These are phyloP conservation scores for Alcedo quadribrachys DNA, from an alignment of 2,797 vertebrate genomes.

Conservation along the genomic window DNA sequence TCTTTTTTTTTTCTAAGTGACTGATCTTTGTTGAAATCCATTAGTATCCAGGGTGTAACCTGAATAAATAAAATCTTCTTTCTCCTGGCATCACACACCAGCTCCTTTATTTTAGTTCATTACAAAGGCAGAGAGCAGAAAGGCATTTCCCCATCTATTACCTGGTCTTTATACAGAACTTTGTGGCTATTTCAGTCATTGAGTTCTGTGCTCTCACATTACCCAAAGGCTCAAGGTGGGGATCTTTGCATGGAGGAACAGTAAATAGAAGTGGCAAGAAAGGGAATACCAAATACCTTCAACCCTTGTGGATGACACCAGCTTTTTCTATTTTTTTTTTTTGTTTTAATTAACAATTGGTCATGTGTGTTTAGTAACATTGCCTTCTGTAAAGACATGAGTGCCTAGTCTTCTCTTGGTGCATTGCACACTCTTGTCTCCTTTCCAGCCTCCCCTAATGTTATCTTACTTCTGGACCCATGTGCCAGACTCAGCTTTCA, in stretches of 20 bases:
- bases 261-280: not conserved
- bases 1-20: slow-evolving; percentile 2
- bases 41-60: slow-evolving; percentile 39
- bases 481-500: not conserved
- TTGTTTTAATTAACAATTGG: not conserved
- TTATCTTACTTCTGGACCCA: not conserved
- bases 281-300: not conserved
- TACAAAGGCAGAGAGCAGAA: not conserved
- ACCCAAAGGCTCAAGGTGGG: not conserved
- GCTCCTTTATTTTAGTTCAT: slow-evolving; percentile 54
- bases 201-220: not conserved
- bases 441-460: not conserved
- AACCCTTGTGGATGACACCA: not conserved
- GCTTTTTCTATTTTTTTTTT: not conserved
- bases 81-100: not conserved
- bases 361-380: accelerated
- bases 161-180: not conserved
- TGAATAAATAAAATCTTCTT: not conserved
- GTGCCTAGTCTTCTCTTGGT: not conserved
- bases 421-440: not conserved
- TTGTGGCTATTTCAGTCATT: not conserved
- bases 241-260: not conserved
- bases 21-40: slow-evolving; percentile 58
- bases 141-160: not conserved
- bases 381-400: not conserved